These are phyloP conservation scores for Clunio marinus DNA, from an alignment of 2,888 invertebrate genomes.

Conservation along the genomic window DNA sequence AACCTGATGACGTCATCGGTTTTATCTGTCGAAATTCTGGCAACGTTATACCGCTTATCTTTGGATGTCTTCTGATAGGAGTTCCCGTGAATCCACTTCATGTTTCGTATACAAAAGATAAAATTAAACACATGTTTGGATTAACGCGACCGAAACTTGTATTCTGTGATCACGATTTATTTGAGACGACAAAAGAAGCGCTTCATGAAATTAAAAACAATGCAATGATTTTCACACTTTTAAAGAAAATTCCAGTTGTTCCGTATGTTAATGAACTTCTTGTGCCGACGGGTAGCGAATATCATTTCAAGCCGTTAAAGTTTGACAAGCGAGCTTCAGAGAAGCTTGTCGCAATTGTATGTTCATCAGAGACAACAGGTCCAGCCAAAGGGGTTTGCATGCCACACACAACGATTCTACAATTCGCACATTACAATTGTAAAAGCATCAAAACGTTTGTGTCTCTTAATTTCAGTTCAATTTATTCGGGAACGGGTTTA, in stretches of 20 bases:
- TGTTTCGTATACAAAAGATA: conserved; percentile 24
- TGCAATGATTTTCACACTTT: conserved; percentile 27
- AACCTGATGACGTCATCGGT: conserved; percentile 43
- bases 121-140: conserved; percentile 13
- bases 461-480: conserved; percentile 28
- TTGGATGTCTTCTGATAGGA: conserved; percentile 44
- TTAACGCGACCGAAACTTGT: conserved; percentile 12
- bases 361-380: conserved; percentile 1
- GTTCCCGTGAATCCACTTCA: conserved; percentile 47
- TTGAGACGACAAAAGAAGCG: conserved; percentile 18
- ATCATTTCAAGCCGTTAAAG: conserved; percentile 17
- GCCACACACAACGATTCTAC: conserved; percentile 21
- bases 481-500: background rate
- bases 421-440: background rate
- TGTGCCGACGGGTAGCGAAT: conserved; percentile 28
- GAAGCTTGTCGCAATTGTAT: conserved; percentile 26
- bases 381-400: conserved; percentile 18
- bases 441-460: conserved; percentile 1
- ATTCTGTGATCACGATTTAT: conserved; percentile 29
- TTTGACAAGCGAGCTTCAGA: conserved; percentile 20
- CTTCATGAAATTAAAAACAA: conserved; percentile 27
- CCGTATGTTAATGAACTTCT: conserved; percentile 32
- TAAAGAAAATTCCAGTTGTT: conserved; percentile 27
- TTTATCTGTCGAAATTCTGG: conserved; percentile 47
- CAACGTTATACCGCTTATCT: conserved; percentile 44